Base-by-base conservation (phyloP, 2,113 vertebrate genomes). In the Bubo bubo region DNA sequence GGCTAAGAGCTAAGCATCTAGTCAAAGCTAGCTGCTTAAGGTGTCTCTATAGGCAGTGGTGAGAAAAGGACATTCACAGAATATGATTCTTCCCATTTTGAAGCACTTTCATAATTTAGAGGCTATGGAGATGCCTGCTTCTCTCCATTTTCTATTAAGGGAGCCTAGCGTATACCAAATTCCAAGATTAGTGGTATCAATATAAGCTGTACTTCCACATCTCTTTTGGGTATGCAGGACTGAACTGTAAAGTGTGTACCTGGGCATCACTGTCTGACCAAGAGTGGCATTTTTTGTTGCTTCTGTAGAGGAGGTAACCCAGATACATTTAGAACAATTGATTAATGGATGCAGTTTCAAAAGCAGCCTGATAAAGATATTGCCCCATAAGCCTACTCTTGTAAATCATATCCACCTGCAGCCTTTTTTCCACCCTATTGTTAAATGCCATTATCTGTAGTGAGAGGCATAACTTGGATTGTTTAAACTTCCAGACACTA, bases 381-480 rank as follows among this genome's bases (percentile, higher is more conserved):
- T 62, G 9, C 10, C 22, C 28, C 0, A 0, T 74, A 35, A 68
- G 9, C 24, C 15, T 74, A 2, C 17, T 62, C 9, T 50, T 23
- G 16, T 74, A 53, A 84, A 39, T 52, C 4, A 0, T 55, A 43
- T 77, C 47, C 32, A 77, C 10, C 17, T 81, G 30, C 4, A 62
- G 21, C 27, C 14, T 71, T 75, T 73, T 68, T 24, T 14, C 27
- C 6, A 50, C 12, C 6, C 9, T 74, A 17, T 39, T 62, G 24
- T 62, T 92, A 64, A 91, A 43, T 56, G 23, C 17, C 12, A 12
- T 55, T 81, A 28, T 70, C 74, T 56, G 19, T 70, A 79, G 19
- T 22, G 27, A 66, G 60, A 70, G 23, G 6, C 56, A 11, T 82
- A 85, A 79, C 55, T 74, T 64, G 30, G 22, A 30, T 41, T 53